Base-by-base conservation (phyloP, 2,888 invertebrate genomes). In the Glaucopsyche alexis region DNA sequence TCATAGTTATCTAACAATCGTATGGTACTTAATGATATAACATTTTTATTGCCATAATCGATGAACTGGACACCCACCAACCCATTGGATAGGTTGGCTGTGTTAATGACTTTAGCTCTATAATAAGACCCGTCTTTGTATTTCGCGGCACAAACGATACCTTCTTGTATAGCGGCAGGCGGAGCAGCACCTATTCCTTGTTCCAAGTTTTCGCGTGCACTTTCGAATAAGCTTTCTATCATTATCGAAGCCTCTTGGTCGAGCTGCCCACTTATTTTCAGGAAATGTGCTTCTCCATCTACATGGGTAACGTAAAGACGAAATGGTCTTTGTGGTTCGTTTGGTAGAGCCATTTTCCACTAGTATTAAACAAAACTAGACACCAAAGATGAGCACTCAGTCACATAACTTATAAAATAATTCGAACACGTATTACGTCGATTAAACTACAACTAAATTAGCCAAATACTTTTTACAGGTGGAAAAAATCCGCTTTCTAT, bases 181-280 rank as follows among this genome's bases (percentile, higher is more conserved):
- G 93, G 82, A 83, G 94, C 84, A 79, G 91, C 77, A 76, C 91
- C 87, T 79, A 92, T 82, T 75, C 92, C 88, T 81, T 89, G 84
- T 84, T 91, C 92, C 72, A 92, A 85, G 79, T 86, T 88, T 70
- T 88, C 89, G 60, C 85, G 83, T 8, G 91, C 87, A 29, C 82
- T 76, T 74, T 87, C 82, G 74, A 93, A 91, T 66, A 92, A 79
- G 74, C 92, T 93, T 81, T 95, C 95, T 69, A 95, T 86, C 82
- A 92, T 91, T 72, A 94, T 82, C 1, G 94, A 93, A 65, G 93
- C 85, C 75, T 90, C 88, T 79, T 94, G 94, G 80, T 95, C 95
- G 0, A 93, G 87, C 85, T 96, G 96, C 45, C 96, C 96, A 91
- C 95, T 96, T 82, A 97, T 91, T 89, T 94, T 95, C 75, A 97